Conservation (phyloP, 1,140 invertebrate genomes). For the Drosophila pandora region DNA sequence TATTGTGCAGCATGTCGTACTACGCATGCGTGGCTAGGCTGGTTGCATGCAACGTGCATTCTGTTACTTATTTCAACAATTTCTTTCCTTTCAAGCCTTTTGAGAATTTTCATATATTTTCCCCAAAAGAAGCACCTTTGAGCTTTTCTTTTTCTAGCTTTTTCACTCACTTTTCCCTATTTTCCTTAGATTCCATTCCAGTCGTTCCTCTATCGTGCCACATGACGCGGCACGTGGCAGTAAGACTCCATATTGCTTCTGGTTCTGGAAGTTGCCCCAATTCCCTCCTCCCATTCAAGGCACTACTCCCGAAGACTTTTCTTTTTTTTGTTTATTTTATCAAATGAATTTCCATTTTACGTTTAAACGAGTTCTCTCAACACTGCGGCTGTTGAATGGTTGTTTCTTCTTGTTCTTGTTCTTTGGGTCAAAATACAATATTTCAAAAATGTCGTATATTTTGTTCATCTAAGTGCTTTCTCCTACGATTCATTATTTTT, state of each 20-base stretch:
- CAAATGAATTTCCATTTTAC: constrained; percentile 63
- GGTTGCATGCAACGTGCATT: too few species aligned
- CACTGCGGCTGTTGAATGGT: constrained; percentile 57
- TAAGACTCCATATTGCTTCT: not conserved
- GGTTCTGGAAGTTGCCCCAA: not conserved
- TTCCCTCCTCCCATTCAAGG: not conserved
- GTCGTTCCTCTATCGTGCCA: too few species aligned
- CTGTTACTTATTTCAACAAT: too few species aligned
- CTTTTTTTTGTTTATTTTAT: constrained; percentile 71
- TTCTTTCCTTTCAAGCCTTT: too few species aligned
- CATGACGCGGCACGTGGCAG: too few species aligned
- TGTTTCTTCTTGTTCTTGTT: not conserved
- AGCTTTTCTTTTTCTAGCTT: too few species aligned
- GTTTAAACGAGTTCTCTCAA: constrained; percentile 77
- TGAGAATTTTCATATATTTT: too few species aligned
- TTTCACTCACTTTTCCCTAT: too few species aligned
- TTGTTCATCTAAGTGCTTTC: constrained; percentile 57
- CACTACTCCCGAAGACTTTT: constrained; percentile 7
- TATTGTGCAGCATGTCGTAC: too few species aligned
- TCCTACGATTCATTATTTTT: constrained; percentile 1
- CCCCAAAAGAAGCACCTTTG: too few species aligned
- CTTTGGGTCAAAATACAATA: constrained; percentile 81
- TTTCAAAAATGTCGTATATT: constrained; percentile 64
- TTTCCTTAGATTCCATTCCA: too few species aligned
- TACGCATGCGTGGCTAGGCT: not conserved